Base-by-base conservation (phyloP, 1,140 invertebrate species). In the Nomia melanderi region DNA sequence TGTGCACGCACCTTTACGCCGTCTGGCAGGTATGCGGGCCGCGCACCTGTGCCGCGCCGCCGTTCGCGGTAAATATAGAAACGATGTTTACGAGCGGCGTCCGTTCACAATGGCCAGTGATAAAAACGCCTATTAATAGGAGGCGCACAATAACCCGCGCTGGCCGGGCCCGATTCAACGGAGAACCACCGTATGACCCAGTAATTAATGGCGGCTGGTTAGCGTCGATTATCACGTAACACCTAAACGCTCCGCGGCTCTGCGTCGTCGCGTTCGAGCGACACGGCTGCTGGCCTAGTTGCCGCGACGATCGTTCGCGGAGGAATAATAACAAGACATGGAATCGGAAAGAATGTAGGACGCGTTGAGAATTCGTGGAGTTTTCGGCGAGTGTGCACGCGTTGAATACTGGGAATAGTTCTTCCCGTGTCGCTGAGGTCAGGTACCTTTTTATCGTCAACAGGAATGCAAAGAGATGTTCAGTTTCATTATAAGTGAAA, bases 121-220 rank as follows among this genome's bases (percentile, higher is more conserved):
- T 83, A 79, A 76, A 83, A 79, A 79, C 23, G 39, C 12, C 56
- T 83, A 84, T 83, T 83, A 83, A 80, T 84, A 77, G 71, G 67
- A 9, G 50, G 14, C 20, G 54, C 33, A 57, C 56, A 56, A 50
- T 47, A 31, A 20, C 4, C 53, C 14, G 25, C 20, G n/a, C 36
- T 57, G 29, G 20, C 54, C n/a, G 8, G 11, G 23, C 36, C 41
- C 31, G 56, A 50, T 70, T 23, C n/a, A 33, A 56, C n/a, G n/a
- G 36, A 74, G 44, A n/a, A 41, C 41, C 47, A 44, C 14, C 25
- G 63, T 11, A 50, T 62, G 62, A 31, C n/a, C 50, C 29, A 65
- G 7, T 47, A 75, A 67, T 75, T 59, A 59, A 29, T 27, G 36
- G 6, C 14, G 7, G 27, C n/a, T 44, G 39, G 14, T 56, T 56